These are phyloP conservation scores for Drosophila colorata DNA, from an alignment of 2,888 invertebrate species.

Conservation along the genomic window DNA sequence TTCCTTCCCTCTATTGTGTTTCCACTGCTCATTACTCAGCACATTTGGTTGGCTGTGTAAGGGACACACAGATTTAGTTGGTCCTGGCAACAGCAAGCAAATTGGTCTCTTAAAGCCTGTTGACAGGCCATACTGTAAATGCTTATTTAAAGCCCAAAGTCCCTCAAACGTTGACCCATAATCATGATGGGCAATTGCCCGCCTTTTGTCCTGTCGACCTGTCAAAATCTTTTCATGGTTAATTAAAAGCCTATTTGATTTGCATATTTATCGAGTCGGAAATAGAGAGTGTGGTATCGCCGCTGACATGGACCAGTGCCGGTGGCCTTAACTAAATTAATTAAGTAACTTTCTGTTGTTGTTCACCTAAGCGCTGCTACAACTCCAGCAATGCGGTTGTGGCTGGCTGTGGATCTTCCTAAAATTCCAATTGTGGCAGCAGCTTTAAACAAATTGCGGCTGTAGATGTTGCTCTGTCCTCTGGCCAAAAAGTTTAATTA, in stretches of 20 bases:
- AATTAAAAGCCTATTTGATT: constrained; percentile 65
- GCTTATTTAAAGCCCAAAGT: constrained; percentile 17
- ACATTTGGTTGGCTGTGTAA: constrained; percentile 26
- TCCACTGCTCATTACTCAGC: constrained; percentile 57
- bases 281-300: neutral
- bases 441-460: neutral
- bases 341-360: constrained; percentile 32
- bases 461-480: neutral
- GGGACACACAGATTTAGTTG: constrained; percentile 22
- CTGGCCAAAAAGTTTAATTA: constrained; percentile 2
- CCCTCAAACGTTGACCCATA: constrained; percentile 15
- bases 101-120: constrained; percentile 14
- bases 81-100: constrained; percentile 3
- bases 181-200: constrained; percentile 7
- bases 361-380: neutral
- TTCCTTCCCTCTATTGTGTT: constrained; percentile 12
- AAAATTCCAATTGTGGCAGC: neutral
- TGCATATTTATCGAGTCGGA: constrained; percentile 31
- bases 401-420: neutral
- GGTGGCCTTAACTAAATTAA: constrained; percentile 38
- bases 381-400: constrained; percentile 10
- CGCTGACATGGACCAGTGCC: neutral
- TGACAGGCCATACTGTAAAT: constrained; percentile 2
- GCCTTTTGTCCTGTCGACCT: constrained; percentile 18
- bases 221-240: constrained; percentile 56